phyloP scores from a whole-genome alignment of 2,797 vertebrate genomes.

The Platyrinchus mystaceus region DNA sequence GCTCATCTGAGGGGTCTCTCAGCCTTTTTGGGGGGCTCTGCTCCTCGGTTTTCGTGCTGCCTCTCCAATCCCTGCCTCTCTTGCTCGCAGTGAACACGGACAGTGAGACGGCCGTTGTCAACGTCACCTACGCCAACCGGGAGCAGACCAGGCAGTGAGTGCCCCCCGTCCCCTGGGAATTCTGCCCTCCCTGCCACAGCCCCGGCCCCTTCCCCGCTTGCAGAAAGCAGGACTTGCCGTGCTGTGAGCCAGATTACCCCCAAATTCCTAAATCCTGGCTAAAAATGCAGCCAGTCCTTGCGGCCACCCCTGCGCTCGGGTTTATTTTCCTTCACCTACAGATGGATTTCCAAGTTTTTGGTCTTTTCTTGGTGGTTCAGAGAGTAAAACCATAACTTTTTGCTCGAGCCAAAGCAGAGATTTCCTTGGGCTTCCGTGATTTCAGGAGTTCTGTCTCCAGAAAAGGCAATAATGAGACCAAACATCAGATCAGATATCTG shows the following conservation, averaged over 20 bases:
- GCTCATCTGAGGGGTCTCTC: rapidly evolving
- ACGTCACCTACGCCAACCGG: constrained; percentile 90
- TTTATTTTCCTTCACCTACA: not conserved
- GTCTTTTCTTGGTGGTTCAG: not conserved
- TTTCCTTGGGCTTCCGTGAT: not conserved
- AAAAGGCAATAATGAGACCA: not conserved
- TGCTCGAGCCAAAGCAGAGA: not conserved
- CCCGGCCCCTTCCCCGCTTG: rapidly evolving
- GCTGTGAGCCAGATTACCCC: not conserved
- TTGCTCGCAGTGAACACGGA: constrained; percentile 88
- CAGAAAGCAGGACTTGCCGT: not conserved
- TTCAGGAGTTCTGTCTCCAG: not conserved
- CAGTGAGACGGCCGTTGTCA: constrained; percentile 93
- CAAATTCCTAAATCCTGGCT: not conserved
- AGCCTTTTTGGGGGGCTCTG: rapidly evolving
- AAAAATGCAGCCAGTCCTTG: not conserved
- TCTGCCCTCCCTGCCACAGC: not conserved
- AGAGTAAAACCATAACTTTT: rapidly evolving
- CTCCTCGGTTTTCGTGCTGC: rapidly evolving
- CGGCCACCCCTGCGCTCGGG: rapidly evolving
- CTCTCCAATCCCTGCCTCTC: not conserved
- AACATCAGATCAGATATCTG: too few species aligned
- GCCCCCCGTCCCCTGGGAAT: rapidly evolving
- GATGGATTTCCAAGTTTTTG: rapidly evolving
- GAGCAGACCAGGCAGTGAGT: constrained; percentile 96